Percentiles rank a stretch among this genome's conserved stretches.
phyloP scores from a whole-genome alignment of 2,797 vertebrate genomes.

The Corythornis leucogaster region DNA sequence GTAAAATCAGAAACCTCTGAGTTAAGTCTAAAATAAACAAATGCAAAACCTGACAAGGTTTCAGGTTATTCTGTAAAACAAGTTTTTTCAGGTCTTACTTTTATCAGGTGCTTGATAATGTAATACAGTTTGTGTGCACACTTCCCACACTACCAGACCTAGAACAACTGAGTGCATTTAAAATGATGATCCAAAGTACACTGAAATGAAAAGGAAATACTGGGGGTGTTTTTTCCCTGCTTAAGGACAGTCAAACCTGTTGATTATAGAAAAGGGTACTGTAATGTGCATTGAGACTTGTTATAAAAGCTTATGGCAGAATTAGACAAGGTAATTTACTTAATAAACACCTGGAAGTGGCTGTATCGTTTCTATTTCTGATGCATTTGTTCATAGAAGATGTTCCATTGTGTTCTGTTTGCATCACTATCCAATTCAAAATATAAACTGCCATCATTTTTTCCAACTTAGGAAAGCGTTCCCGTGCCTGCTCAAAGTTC shows the following conservation, averaged over 20 bases:
- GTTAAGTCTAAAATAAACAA: not conserved
- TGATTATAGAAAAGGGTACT: not conserved
- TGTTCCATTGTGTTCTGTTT: not conserved
- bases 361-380: not conserved
- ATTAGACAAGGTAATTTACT: not conserved
- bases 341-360: not conserved
- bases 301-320: not conserved
- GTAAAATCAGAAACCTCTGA: conserved; percentile 62
- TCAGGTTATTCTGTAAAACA: not conserved
- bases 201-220: not conserved
- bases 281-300: not conserved
- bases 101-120: not conserved
- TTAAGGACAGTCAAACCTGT: not conserved
- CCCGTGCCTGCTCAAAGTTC: conserved; percentile 30
- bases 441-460: not conserved
- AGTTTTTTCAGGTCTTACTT: not conserved
- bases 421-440: not conserved
- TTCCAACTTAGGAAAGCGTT: conserved; percentile 53
- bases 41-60: not conserved
- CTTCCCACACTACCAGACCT: not conserved
- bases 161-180: not conserved
- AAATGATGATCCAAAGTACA: not conserved
- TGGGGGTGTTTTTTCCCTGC: not conserved
- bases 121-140: accelerated
- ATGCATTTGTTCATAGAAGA: not conserved